A percentile compares a stretch with the other conserved stretches of the same genome.
Evolutionary conservation across 2,797 vertebrate genomes (phyloP).

Genomic region (Austrolebias charrua): DNA sequence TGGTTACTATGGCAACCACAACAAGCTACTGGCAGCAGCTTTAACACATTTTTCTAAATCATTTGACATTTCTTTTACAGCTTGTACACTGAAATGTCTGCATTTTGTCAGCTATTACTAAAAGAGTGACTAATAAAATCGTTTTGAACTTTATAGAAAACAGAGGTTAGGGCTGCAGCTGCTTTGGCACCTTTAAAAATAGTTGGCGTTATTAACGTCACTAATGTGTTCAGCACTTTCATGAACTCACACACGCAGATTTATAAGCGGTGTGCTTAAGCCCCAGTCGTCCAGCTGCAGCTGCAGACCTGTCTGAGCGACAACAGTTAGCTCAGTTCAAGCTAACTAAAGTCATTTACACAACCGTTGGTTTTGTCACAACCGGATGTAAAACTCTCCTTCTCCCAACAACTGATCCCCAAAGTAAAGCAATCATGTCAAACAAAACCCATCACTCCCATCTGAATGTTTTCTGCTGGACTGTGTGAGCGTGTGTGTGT

Average conservation of each 20-base stretch:
- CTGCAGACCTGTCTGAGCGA: slow-evolving; percentile 68
- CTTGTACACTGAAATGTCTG: too few relatives aligned
- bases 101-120: too few relatives aligned
- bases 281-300: slow-evolving; percentile 47
- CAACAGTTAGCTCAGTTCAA: slow-evolving; percentile 78
- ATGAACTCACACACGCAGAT: neutral
- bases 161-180: too few relatives aligned
- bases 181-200: too few relatives aligned
- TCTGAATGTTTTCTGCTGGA: slow-evolving; percentile 23
- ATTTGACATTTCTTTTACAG: too few relatives aligned
- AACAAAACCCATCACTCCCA: slow-evolving; percentile 44
- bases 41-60: too few relatives aligned
- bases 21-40: too few relatives aligned
- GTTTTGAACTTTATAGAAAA: too few relatives aligned
- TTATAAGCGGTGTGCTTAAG: slow-evolving; percentile 35
- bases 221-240: slow-evolving; percentile 30
- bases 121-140: too few relatives aligned
- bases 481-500: slow-evolving; percentile 10
- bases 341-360: slow-evolving; percentile 76
- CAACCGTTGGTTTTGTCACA: slow-evolving; percentile 49
- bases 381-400: slow-evolving; percentile 38
- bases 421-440: slow-evolving; percentile 39
- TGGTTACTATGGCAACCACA: too few relatives aligned
- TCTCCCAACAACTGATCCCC: slow-evolving; percentile 39
- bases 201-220: slow-evolving; percentile 37